Percentiles rank a stretch among this genome's conserved stretches.
Evolutionary conservation across 2,888 invertebrate genomes (phyloP).

Genomic region (Amphipyra berbera): DNA sequence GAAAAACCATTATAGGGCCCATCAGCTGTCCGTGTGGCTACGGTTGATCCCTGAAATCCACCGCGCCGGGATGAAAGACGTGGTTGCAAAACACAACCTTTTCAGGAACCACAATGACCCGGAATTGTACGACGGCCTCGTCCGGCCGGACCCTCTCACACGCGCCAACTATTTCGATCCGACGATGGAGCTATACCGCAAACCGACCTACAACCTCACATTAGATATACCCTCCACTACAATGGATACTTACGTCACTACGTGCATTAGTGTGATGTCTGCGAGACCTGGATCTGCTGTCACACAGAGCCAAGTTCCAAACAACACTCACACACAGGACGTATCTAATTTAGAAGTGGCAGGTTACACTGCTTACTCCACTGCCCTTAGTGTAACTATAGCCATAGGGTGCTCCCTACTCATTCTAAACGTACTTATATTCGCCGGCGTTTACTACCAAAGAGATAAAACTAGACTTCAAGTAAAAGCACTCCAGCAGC

Average conservation of each 20-base stretch:
- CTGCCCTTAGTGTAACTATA: slow-evolving; percentile 94
- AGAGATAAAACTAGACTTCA: slow-evolving; percentile 94
- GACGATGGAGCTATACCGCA: slow-evolving; percentile 91
- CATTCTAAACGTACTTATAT: slow-evolving; percentile 94
- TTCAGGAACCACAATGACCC: slow-evolving; percentile 97
- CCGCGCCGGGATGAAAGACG: slow-evolving; percentile 96
- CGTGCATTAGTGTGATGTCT: slow-evolving; percentile 92
- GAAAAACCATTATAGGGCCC: slow-evolving; percentile 98
- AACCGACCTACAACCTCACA: slow-evolving; percentile 90
- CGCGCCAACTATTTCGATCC: slow-evolving; percentile 91
- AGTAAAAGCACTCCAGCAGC: slow-evolving; percentile 93
- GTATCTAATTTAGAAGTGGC: slow-evolving; percentile 95
- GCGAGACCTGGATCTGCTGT: slow-evolving; percentile 90
- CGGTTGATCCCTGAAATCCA: slow-evolving; percentile 97
- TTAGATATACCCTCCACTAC: slow-evolving; percentile 87
- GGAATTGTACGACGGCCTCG: slow-evolving; percentile 96
- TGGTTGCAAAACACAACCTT: slow-evolving; percentile 96
- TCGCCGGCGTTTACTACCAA: slow-evolving; percentile 96
- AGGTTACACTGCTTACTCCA: slow-evolving; percentile 93
- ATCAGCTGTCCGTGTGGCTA: slow-evolving; percentile 98
- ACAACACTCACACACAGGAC: slow-evolving; percentile 93
- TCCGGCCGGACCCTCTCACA: slow-evolving; percentile 95
- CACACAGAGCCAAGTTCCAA: slow-evolving; percentile 82
- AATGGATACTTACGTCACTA: slow-evolving; percentile 92
- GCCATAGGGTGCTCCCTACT: slow-evolving; percentile 95